Percentiles rank a stretch among this genome's conserved stretches.
Evolutionary conservation across 2,797 vertebrate genomes (phyloP).

Genomic region (Lithobates pipiens): DNA sequence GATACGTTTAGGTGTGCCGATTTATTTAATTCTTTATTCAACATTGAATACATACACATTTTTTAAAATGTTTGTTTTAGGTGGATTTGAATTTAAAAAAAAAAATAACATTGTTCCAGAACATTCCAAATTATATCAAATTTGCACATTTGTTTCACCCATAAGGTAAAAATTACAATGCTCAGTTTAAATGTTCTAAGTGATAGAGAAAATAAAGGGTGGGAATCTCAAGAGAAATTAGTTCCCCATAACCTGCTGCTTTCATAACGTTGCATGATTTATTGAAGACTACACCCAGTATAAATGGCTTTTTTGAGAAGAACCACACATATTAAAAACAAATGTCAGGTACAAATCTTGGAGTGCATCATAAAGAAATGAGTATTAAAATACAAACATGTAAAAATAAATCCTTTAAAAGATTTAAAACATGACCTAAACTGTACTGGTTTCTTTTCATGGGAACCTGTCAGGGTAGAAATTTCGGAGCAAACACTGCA

Average conservation of each 20-base stretch:
- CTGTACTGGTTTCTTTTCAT: background rate
- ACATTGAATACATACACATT: too few species aligned
- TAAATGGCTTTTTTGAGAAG: constrained; percentile 24
- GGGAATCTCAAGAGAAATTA: constrained; percentile 17
- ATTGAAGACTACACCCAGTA: constrained; percentile 45
- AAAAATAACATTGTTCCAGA: background rate
- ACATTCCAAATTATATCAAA: background rate
- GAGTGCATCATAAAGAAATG: background rate
- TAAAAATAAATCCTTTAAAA: background rate
- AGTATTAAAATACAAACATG: constrained; percentile 21
- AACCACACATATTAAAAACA: constrained; percentile 51
- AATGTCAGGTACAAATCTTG: constrained; percentile 46
- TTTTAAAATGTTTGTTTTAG: background rate
- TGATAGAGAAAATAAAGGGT: background rate
- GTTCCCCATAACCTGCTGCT: constrained; percentile 35
- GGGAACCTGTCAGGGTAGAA: background rate
- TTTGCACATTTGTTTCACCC: constrained; percentile 2
- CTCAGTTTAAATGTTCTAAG: background rate
- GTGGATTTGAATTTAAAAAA: background rate
- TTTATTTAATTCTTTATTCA: too few species aligned
- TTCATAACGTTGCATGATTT: constrained; percentile 43
- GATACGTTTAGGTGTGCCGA: too few species aligned
- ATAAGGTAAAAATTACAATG: background rate
- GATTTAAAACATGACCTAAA: too few species aligned
- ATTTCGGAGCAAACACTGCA: background rate